phyloP scores from a whole-genome alignment of 2,888 invertebrate species.

The Anarsia innoxiella region DNA sequence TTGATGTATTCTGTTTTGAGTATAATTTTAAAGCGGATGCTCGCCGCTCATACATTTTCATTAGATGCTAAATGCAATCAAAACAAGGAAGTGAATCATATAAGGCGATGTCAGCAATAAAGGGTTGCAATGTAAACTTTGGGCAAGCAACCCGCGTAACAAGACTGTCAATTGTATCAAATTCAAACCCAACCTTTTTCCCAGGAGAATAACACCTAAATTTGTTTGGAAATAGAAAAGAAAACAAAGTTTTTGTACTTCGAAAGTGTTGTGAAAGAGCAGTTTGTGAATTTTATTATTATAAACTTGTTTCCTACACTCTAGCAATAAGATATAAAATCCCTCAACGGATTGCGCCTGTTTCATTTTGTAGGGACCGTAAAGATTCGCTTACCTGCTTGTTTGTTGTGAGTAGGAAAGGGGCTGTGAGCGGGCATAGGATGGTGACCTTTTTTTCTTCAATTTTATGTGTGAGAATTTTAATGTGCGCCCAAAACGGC shows the following conservation, averaged over 20 bases:
- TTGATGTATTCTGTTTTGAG: background rate
- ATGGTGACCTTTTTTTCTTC: conserved; percentile 58
- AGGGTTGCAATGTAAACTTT: conserved; percentile 33
- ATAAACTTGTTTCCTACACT: conserved; percentile 43
- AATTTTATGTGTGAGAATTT: conserved; percentile 73
- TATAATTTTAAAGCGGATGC: conserved; percentile 23
- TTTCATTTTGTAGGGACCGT: conserved; percentile 60
- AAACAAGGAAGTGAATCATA: conserved; percentile 36
- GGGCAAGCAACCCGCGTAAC: conserved; percentile 7
- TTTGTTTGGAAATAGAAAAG: conserved; percentile 37
- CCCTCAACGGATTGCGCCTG: conserved; percentile 48
- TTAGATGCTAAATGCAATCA: conserved; percentile 37
- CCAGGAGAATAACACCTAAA: conserved; percentile 27
- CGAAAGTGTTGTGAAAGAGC: conserved; percentile 40
- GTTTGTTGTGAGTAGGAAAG: conserved; percentile 68
- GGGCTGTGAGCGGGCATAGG: conserved; percentile 51
- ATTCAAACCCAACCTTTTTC: conserved; percentile 33
- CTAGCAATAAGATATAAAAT: conserved; percentile 61
- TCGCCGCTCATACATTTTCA: conserved; percentile 38
- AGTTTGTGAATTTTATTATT: conserved; percentile 35
- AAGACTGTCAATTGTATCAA: conserved; percentile 22
- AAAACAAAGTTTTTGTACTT: conserved; percentile 45
- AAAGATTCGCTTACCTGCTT: conserved; percentile 73
- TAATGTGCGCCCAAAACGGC: conserved; percentile 65
- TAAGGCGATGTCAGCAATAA: conserved; percentile 34